Evolutionary conservation across 92 coral and sea anemone genomes (phyloP).

Genomic region (Heteractis magnifica): DNA sequence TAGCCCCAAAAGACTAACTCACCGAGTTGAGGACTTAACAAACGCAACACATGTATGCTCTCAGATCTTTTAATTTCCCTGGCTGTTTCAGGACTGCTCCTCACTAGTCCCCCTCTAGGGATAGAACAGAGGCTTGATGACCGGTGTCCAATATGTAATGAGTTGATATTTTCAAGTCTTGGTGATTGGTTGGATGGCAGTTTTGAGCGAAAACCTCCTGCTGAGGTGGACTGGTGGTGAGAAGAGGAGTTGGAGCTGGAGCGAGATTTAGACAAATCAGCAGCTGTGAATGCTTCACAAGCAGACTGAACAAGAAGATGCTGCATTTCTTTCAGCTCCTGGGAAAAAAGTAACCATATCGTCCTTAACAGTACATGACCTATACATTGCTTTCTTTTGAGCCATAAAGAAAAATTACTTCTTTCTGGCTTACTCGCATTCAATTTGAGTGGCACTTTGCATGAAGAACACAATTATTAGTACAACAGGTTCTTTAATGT

Average conservation of each 20-base stretch:
- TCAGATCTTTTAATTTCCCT: constrained; percentile 65
- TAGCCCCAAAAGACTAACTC: neutral
- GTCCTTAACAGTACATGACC: too few species aligned
- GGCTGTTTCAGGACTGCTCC: constrained; percentile 47
- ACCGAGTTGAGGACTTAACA: constrained; percentile 72
- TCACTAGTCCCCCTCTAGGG: constrained; percentile 53
- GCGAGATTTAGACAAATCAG: constrained; percentile 87
- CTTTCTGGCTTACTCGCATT: neutral
- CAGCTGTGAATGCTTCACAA: constrained; percentile 89
- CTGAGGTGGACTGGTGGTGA: constrained; percentile 35
- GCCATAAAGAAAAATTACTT: neutral
- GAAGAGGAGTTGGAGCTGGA: constrained; percentile 89
- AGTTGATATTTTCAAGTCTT: constrained; percentile 43
- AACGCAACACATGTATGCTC: constrained; percentile 62
- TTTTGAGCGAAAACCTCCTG: constrained; percentile 54
- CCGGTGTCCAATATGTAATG: constrained; percentile 53
- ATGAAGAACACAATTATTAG: neutral
- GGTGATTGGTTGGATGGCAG: constrained; percentile 50
- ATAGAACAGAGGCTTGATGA: constrained; percentile 81
- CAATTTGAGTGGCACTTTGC: too few species aligned
- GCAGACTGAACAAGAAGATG: constrained; percentile 95
- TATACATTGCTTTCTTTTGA: neutral
- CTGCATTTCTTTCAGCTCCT: constrained; percentile 97
- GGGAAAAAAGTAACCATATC: neutral
- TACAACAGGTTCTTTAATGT: neutral